Evolutionary conservation across 1,140 invertebrate genomes (phyloP).

Genomic region (Heliconius hewitsoni): DNA sequence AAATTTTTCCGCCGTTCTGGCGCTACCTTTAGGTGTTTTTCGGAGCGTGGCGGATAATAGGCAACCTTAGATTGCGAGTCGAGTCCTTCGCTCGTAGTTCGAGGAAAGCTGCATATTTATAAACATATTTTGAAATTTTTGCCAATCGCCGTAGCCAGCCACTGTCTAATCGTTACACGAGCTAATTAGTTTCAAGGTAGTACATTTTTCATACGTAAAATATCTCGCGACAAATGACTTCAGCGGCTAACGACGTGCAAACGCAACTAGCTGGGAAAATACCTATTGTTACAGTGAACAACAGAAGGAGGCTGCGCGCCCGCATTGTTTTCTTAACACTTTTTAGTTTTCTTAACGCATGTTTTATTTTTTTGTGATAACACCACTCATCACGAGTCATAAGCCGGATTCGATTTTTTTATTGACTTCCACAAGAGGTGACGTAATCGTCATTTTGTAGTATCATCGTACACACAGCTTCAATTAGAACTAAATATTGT

Average conservation of each 20-base stretch:
- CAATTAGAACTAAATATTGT: slow-evolving; percentile 46
- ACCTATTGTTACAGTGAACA: slow-evolving; percentile 52
- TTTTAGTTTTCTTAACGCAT: slow-evolving; percentile 29
- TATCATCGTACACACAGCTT: slow-evolving; percentile 46
- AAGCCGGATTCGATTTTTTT: slow-evolving; percentile 73
- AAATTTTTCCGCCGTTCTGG: slow-evolving; percentile 76
- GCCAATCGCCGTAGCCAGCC: slow-evolving; percentile 46
- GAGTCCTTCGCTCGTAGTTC: slow-evolving; percentile 71
- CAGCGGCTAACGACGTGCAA: slow-evolving; percentile 44
- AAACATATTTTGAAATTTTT: slow-evolving; percentile 61
- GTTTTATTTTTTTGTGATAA: slow-evolving; percentile 43
- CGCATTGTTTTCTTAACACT: slow-evolving; percentile 37
- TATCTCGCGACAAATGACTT: slow-evolving; percentile 39
- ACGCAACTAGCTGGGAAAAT: slow-evolving; percentile 46
- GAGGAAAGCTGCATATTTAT: slow-evolving; percentile 75
- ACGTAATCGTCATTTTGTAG: slow-evolving; percentile 58
- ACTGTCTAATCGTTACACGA: slow-evolving; percentile 46
- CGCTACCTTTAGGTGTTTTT: slow-evolving; percentile 77
- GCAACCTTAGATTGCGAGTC: slow-evolving; percentile 76
- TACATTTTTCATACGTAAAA: slow-evolving; percentile 38
- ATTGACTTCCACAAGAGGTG: slow-evolving; percentile 56
- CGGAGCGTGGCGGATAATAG: slow-evolving; percentile 80
- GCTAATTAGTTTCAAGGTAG: slow-evolving; percentile 57
- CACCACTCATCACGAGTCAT: slow-evolving; percentile 55
- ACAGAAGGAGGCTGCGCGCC: slow-evolving; percentile 25